Evolutionary conservation across 2,797 vertebrate genomes (phyloP).

Genomic region (Cuniculus paca): DNA sequence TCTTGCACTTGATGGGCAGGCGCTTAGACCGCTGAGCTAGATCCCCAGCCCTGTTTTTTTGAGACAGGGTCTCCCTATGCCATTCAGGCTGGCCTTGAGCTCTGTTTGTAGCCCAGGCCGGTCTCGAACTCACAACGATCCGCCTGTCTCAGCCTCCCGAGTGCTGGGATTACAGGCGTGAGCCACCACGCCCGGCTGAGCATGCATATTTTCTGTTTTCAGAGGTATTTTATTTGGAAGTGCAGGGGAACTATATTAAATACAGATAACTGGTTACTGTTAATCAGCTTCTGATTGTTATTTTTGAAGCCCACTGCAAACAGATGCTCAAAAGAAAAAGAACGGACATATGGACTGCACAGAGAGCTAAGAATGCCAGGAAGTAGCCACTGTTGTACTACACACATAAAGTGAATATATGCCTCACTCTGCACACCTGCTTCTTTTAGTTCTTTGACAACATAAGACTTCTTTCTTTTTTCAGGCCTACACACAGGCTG

Average conservation of each 20-base stretch:
- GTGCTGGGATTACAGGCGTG: too few relatives aligned
- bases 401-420: neutral
- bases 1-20: too few relatives aligned
- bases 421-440: neutral
- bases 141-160: too few relatives aligned
- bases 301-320: neutral
- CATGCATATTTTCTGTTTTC: slow-evolving; percentile 3
- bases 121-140: too few relatives aligned
- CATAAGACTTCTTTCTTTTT: neutral
- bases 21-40: too few relatives aligned
- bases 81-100: too few relatives aligned
- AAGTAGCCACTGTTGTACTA: neutral
- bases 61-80: too few relatives aligned
- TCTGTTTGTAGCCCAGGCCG: too few relatives aligned
- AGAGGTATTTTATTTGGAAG: slow-evolving; percentile 24
- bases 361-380: neutral
- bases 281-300: slow-evolving; percentile 34
- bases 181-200: too few relatives aligned
- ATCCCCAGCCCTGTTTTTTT: too few relatives aligned
- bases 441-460: neutral
- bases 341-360: neutral
- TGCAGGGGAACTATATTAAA: neutral
- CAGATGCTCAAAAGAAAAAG: neutral
- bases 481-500: neutral
- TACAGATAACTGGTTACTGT: neutral